A percentile compares a stretch with the other conserved stretches of the same genome.
phyloP scores from a whole-genome alignment of 2,888 invertebrate species.

The Tachystola acroxantha region DNA sequence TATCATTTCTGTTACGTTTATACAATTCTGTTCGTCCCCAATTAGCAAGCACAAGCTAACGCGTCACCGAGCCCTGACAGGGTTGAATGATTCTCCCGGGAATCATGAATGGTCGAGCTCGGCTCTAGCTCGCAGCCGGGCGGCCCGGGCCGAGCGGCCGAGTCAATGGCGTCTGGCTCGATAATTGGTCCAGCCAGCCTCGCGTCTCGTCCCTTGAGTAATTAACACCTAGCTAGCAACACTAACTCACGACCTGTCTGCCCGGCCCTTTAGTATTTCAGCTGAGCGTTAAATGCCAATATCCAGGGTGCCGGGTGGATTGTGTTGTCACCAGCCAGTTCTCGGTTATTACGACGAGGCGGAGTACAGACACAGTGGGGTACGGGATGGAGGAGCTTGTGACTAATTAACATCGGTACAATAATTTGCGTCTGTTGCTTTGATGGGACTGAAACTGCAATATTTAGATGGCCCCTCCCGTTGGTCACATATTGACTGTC shows the following conservation, averaged over 20 bases:
- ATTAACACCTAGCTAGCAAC: constrained; percentile 44
- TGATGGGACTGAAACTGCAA: too few species aligned
- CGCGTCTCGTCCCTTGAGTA: constrained; percentile 42
- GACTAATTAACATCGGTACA: too few species aligned
- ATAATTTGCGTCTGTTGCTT: too few species aligned
- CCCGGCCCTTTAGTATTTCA: not conserved
- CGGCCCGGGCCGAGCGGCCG: constrained; percentile 10
- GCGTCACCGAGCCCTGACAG: constrained; percentile 24
- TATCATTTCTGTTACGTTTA: too few species aligned
- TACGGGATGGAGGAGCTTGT: too few species aligned
- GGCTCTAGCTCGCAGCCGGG: constrained; percentile 4
- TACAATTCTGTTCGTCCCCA: constrained; percentile 14
- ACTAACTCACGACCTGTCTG: constrained; percentile 18
- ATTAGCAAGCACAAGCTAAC: constrained; percentile 29
- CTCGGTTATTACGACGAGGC: too few species aligned
- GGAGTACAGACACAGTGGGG: too few species aligned
- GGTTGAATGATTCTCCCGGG: constrained; percentile 45
- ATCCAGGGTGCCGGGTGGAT: not conserved
- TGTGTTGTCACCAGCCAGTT: not conserved
- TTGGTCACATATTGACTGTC: too few species aligned
- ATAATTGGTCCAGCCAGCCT: constrained; percentile 40
- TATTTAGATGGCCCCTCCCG: too few species aligned
- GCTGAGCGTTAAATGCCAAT: not conserved
- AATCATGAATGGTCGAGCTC: constrained; percentile 45
- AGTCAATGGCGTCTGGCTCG: constrained; percentile 39